phyloP scores from a whole-genome alignment of 2,113 vertebrate genomes.

The Poeciliopsis turrubarensis region DNA sequence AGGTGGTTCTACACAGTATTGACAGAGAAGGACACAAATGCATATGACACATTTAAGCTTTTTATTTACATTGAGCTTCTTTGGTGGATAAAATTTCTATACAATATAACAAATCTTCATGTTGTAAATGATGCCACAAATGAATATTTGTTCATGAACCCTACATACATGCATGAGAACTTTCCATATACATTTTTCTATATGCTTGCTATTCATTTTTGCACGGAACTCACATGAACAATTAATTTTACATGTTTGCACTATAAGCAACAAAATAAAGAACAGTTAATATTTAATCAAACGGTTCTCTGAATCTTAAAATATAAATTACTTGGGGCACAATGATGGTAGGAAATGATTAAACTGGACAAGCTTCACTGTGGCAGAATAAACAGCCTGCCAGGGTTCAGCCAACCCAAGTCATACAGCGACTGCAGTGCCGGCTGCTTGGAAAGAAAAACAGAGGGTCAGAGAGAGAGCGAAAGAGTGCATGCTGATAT shows the following conservation, averaged over 20 bases:
- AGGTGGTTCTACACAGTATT: background rate
- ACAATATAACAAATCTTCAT: too few relatives aligned
- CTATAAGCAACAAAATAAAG: slow-evolving; percentile 34
- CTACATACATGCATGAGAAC: background rate
- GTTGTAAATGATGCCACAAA: background rate
- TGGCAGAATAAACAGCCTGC: slow-evolving; percentile 52
- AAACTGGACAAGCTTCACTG: slow-evolving; percentile 43
- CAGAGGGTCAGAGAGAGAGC: slow-evolving; percentile 63
- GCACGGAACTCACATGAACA: slow-evolving; percentile 3
- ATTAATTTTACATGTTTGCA: slow-evolving; percentile 8
- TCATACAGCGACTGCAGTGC: slow-evolving; percentile 61
- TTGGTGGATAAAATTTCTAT: too few relatives aligned
- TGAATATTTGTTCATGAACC: background rate
- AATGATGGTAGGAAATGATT: slow-evolving; percentile 56
- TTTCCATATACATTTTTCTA: slow-evolving; percentile 20
- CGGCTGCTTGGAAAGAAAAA: slow-evolving; percentile 72
- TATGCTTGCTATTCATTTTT: slow-evolving; percentile 35
- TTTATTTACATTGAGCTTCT: too few relatives aligned
- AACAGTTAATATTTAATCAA: slow-evolving; percentile 44
- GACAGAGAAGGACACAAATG: too few relatives aligned
- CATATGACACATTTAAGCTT: too few relatives aligned
- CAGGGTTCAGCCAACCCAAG: slow-evolving; percentile 41
- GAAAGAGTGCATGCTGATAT: slow-evolving; percentile 70
- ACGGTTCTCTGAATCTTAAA: slow-evolving; percentile 5
- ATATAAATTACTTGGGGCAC: slow-evolving; percentile 30